phyloP scores from a whole-genome alignment of 2,888 invertebrate species.

The Athalia circularis region DNA sequence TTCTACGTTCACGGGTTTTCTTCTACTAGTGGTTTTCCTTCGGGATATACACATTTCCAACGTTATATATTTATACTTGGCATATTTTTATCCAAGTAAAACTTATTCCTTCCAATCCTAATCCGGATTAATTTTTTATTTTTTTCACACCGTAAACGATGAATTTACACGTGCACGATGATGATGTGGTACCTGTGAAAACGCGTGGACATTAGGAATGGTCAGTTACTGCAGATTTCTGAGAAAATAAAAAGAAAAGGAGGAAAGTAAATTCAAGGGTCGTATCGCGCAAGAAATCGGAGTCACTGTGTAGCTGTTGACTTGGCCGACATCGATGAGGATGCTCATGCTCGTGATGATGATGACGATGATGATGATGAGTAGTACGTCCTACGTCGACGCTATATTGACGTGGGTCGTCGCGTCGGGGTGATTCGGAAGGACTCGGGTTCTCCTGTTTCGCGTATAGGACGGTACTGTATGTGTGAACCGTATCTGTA shows the following conservation, averaged over 20 bases:
- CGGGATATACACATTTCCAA: no score
- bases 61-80: no score
- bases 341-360: slow-evolving; percentile 51
- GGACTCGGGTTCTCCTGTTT: slow-evolving; percentile 50
- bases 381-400: slow-evolving; percentile 42
- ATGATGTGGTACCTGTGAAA: background rate
- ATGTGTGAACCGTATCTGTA: background rate
- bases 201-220: slow-evolving; percentile 55
- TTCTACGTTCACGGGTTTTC: no score
- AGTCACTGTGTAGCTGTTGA: slow-evolving; percentile 43
- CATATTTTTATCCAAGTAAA: no score
- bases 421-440: slow-evolving; percentile 48
- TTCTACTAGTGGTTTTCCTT: no score
- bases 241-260: background rate
- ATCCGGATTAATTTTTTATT: no score
- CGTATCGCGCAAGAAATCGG: slow-evolving; percentile 50
- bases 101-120: no score
- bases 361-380: background rate
- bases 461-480: slow-evolving; percentile 7
- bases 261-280: background rate
- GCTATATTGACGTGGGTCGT: slow-evolving; percentile 58
- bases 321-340: slow-evolving; percentile 4
- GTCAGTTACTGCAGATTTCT: slow-evolving; percentile 56
- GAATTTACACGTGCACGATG: no score
- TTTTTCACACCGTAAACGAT: no score